phyloP scores from a whole-genome alignment of 2,888 invertebrate genomes.

The Cheilosia pagana region DNA sequence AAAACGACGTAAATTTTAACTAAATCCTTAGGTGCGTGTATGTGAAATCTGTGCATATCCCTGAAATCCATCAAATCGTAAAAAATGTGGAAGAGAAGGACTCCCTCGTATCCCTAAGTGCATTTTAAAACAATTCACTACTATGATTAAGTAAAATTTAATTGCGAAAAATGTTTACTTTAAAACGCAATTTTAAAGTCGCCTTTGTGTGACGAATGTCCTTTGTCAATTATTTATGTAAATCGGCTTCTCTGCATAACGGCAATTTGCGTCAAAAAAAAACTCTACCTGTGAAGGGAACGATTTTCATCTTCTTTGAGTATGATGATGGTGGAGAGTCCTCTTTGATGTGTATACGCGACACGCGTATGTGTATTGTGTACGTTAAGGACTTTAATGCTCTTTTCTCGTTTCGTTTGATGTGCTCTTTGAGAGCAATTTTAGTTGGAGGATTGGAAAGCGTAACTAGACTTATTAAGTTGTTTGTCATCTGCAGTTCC shows the following conservation, averaged over 20 bases:
- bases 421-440: background rate
- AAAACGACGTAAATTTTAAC: constrained; percentile 34
- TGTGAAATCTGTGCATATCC: constrained; percentile 24
- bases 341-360: background rate
- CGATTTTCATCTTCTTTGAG: background rate
- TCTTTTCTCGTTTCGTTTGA: background rate
- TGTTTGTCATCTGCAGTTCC: background rate
- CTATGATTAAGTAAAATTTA: constrained; percentile 29
- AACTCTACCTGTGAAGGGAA: background rate
- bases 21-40: constrained; percentile 3
- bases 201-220: background rate
- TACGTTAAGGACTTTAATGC: background rate
- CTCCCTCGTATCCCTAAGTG: constrained; percentile 19
- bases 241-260: background rate
- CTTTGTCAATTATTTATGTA: background rate
- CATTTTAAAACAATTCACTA: constrained; percentile 28
- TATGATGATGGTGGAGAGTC: background rate
- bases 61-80: constrained; percentile 31
- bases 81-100: constrained; percentile 3
- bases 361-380: background rate
- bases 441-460: background rate
- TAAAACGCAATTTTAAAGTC: background rate
- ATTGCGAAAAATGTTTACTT: constrained; percentile 1
- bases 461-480: background rate
- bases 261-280: no score